Evolutionary conservation across 2,888 invertebrate species (phyloP), one percentile per base, ranked within the genome.

Genomic region (Athrips mouffetella): DNA sequence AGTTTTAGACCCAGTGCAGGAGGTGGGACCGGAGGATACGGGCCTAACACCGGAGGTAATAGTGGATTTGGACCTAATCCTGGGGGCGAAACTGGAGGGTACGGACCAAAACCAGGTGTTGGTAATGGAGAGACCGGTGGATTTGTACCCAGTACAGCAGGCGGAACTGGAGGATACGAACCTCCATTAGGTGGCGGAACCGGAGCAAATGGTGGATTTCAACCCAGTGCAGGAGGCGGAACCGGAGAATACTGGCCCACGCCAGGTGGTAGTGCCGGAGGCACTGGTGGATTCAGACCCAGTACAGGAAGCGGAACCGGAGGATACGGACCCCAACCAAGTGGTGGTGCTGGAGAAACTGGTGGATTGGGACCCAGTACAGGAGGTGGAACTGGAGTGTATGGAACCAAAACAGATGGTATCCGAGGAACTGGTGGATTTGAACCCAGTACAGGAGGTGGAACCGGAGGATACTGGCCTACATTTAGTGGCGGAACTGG

Each of bases 231-330:
- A 23, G 30, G 29, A n/a, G 31, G 27, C 4, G 13, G 3, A 15
- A 4, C 18, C 29, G 52, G 41, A 27, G 37, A 35, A 39, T 37
- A 52, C 31, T 40, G 27, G 31, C 37, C 41, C 29, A 39, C 42
- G 15, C 16, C 37, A 3, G 16, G 10, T n/a, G 11, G 5, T 2
- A 18, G 25, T n/a, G 54, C 51, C 7, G 51, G 51, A n/a, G 3
- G 41, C 1, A 33, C 45, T 11, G 41, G 47, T 3, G 49, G 52
- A 2, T 49, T 20, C 49, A 48, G 48, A 42, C 51, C 49, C 33
- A 52, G 51, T 1, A 39, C 49, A 1, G 23, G 46, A 13, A 37
- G 46, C 4, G 31, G 47, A 2, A 15, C 11, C 0, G 49, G 59
- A 3, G 60, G 39, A 29, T 50, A 44, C 35, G 47, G 40, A 16